Evolutionary conservation across 2,888 invertebrate genomes (phyloP), one percentile per base, ranked within the genome.

Genomic region (Steinernema scapterisci): DNA sequence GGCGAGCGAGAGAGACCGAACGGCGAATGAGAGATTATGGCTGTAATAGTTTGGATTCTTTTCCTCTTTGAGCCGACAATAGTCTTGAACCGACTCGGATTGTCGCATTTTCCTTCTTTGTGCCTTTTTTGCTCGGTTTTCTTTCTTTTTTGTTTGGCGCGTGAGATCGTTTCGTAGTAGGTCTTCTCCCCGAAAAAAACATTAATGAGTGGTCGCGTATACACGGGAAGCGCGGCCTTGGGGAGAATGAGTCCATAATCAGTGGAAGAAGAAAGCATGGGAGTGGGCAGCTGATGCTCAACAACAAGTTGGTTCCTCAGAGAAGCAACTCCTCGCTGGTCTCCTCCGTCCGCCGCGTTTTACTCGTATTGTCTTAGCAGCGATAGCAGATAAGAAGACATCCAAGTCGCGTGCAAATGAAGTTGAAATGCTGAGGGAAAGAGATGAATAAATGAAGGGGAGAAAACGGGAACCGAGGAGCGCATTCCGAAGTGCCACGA

Each of bases 21-120:
- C 63, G 63, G 23, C 63, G 63, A 31, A 21, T 63, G 25, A 31
- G 63, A 63, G 63, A 63, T 63, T 63, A 63, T 63, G 25, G 63
- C 63, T 63, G 54, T 54, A 63, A 63, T 63, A 63, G 63, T 63
- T 63, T 63, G 23, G 63, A 63, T 63, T 63, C 63, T 27, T 54
- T 9, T 54, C 63, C 7, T 63, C 63, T 27, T 63, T n/a, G 63
- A 63, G 63, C 31, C 63, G 27, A 63, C 27, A 16, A 63, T 63
- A 63, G 63, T 31, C 38, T n/a, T n/a, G 16, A 63, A 27, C 27
- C 25, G 31, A 16, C 48, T 48, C n/a, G 19, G 45, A 7, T 16
- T 19, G 48, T n/a, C 48, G 48, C 16, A 48, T 48, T 38, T 38
- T 38, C 38, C 38, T 6, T 38, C 38, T 38, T 38, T 38, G 38